Percentiles rank a stretch among this genome's conserved stretches.
These are phyloP conservation scores for Pithys albifrons DNA, from an alignment of 2,113 vertebrate genomes.

Conservation along the genomic window DNA sequence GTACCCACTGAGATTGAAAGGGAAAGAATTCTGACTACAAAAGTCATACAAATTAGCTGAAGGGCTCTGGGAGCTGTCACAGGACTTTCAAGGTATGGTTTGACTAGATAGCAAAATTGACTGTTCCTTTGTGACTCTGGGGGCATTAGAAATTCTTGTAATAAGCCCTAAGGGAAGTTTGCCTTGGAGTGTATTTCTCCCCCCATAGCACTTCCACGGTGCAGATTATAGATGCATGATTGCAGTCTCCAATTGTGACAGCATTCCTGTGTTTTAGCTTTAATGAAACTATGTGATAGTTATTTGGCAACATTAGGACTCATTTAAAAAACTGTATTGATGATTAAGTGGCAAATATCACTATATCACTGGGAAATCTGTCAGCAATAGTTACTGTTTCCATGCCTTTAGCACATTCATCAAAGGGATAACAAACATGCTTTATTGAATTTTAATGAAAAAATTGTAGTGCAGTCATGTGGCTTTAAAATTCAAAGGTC, in stretches of 20 bases:
- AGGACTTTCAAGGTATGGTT: neutral
- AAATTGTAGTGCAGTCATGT: neutral
- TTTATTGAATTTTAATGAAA: slow-evolving; percentile 51
- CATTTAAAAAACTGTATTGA: slow-evolving; percentile 10
- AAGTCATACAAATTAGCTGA: neutral
- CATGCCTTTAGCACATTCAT: slow-evolving; percentile 30
- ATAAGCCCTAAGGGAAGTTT: neutral
- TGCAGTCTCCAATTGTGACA: neutral
- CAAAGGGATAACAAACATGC: slow-evolving; percentile 48
- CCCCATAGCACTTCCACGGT: neutral
- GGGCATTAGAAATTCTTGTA: neutral
- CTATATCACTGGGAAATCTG: slow-evolving; percentile 6
- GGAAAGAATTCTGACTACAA: neutral
- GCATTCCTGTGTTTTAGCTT: neutral
- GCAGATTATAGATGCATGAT: neutral
- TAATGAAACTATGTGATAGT: slow-evolving; percentile 27
- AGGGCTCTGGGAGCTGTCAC: neutral
- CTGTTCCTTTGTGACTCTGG: neutral
- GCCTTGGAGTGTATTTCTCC: neutral
- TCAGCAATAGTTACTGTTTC: slow-evolving; percentile 20
- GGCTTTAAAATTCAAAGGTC: slow-evolving; percentile 50
- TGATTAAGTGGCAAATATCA: slow-evolving; percentile 37
- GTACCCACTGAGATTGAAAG: neutral
- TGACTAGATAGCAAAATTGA: neutral
- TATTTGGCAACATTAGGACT: slow-evolving; percentile 32